Evolutionary conservation across 35 echinoderm and acorn worm genomes (phyloP).

Genomic region (Stichopus chloronotus): DNA sequence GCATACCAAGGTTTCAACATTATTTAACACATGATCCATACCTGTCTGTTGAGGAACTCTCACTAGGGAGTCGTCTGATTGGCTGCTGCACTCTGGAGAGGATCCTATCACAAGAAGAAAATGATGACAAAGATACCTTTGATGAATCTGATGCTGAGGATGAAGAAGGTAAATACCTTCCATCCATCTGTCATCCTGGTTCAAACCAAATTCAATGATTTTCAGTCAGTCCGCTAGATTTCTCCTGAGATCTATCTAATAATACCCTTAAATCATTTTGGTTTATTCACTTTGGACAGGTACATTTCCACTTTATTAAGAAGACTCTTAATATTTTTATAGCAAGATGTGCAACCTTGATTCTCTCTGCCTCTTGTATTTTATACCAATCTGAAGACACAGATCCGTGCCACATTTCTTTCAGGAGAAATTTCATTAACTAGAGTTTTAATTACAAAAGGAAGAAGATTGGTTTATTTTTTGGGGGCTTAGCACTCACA

Average conservation of each 20-base stretch:
- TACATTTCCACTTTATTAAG: no score
- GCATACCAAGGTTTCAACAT: conserved; percentile 76
- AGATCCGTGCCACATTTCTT: no score
- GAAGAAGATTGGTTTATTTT: no score
- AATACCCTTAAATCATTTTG: background rate
- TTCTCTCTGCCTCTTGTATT: no score
- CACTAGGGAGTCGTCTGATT: conserved; percentile 84
- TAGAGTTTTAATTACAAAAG: no score
- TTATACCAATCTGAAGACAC: no score
- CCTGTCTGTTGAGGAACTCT: conserved; percentile 53
- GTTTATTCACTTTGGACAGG: no score
- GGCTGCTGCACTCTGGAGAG: conserved; percentile 79
- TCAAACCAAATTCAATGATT: background rate
- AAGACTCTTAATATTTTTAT: no score
- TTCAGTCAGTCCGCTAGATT: no score
- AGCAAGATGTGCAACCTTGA: no score
- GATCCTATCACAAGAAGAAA: conserved; percentile 47
- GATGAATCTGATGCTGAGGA: conserved; percentile 71
- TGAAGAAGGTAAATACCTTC: conserved; percentile 19
- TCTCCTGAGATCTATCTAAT: background rate
- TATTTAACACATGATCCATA: conserved; percentile 67
- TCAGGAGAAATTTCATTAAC: no score
- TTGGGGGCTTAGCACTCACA: no score
- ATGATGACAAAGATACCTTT: conserved; percentile 68
- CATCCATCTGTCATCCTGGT: background rate